Conservation (phyloP, 2,113 vertebrate genomes). For the Ranitomeya imitator region DNA sequence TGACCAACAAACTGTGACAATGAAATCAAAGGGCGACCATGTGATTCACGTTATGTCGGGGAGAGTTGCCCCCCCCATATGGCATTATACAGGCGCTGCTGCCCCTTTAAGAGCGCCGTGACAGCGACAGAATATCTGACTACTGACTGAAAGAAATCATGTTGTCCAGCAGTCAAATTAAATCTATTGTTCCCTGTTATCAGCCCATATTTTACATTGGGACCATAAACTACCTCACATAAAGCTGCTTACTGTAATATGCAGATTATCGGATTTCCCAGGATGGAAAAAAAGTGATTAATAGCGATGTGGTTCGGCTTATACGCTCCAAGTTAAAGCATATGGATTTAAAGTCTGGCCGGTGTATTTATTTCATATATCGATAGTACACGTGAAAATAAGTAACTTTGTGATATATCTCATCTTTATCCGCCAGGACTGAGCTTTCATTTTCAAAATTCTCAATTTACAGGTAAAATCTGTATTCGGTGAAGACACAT, state of each 20-base stretch:
- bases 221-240: not conserved
- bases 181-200: not conserved
- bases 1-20: conserved; percentile 55
- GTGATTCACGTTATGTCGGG: not conserved
- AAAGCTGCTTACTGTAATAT: not conserved
- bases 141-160: not conserved
- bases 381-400: too few relatives aligned
- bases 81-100: not conserved
- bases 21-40: not conserved
- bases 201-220: not conserved
- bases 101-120: not conserved
- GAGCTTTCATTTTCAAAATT: too few relatives aligned
- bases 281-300: not conserved
- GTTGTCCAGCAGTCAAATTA: too few relatives aligned
- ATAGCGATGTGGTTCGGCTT: not conserved
- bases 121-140: not conserved
- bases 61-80: too few relatives aligned
- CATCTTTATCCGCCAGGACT: too few relatives aligned
- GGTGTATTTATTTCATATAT: too few relatives aligned
- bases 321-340: not conserved
- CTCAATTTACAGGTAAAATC: too few relatives aligned
- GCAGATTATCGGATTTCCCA: not conserved
- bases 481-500: too few relatives aligned
- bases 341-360: too few relatives aligned
- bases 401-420: too few relatives aligned